These are phyloP conservation scores for Atta cephalotes DNA, from an alignment of 1,140 invertebrate genomes.

Conservation along the genomic window DNA sequence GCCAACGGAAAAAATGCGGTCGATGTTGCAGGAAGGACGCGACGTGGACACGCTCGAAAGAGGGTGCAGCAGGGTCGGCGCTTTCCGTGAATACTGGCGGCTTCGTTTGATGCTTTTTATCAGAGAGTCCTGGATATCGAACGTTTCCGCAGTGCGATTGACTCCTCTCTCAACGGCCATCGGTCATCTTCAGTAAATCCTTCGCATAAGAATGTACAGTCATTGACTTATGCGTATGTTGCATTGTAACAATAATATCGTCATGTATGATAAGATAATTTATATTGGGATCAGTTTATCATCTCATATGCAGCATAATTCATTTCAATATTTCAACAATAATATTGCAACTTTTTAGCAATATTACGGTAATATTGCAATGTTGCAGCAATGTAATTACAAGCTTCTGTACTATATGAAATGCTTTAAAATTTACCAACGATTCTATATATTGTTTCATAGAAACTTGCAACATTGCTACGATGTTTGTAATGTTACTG, in stretches of 20 bases:
- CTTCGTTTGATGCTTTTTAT: conserved; percentile 82
- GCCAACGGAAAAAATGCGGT: conserved; percentile 73
- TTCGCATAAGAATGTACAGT: not conserved
- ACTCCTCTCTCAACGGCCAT: conserved; percentile 69
- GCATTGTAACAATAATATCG: not conserved
- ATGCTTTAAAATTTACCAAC: not conserved
- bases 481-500: too few relatives aligned
- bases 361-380: too few relatives aligned
- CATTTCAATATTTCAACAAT: too few relatives aligned
- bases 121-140: conserved; percentile 74
- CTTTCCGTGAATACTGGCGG: conserved; percentile 79
- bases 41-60: conserved; percentile 72
- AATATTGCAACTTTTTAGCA: too few relatives aligned
- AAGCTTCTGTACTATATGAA: too few relatives aligned
- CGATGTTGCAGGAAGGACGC: conserved; percentile 76
- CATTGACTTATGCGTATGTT: not conserved
- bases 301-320: too few relatives aligned
- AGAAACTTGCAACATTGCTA: too few relatives aligned
- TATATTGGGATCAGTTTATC: not conserved
- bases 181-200: conserved; percentile 66
- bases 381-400: too few relatives aligned
- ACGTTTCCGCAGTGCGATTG: conserved; percentile 74
- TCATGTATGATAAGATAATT: not conserved
- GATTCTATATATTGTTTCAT: not conserved
- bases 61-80: conserved; percentile 73